Conservation (phyloP, 2,797 vertebrate species). For the Mormyrus hasselquistii region DNA sequence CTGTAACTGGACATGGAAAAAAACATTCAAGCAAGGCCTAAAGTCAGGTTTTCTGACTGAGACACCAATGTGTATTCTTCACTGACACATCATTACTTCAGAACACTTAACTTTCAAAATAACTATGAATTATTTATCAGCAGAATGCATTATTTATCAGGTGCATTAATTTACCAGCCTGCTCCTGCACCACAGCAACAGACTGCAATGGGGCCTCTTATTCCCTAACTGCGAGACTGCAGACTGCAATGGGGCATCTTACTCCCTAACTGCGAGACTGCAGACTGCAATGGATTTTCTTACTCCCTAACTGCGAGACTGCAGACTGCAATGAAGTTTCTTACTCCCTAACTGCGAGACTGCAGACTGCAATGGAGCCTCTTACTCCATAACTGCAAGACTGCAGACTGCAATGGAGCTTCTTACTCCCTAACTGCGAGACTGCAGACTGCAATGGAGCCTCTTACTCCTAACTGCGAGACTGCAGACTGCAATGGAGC, state of each 20-base stretch:
- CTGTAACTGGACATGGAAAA: not conserved
- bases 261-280: not conserved
- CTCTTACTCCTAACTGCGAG: not conserved
- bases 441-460: not conserved
- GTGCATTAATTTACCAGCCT: conserved; percentile 7
- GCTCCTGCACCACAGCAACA: not conserved
- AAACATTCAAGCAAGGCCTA: not conserved
- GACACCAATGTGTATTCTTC: not conserved
- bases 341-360: not conserved
- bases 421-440: not conserved
- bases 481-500: not conserved
- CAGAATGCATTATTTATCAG: conserved; percentile 3
- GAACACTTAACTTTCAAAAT: conserved; percentile 17
- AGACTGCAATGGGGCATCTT: too few species aligned
- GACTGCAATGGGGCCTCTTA: not conserved
- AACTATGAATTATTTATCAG: conserved; percentile 10
- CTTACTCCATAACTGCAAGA: not conserved
- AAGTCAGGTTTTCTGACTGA: not conserved
- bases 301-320: not conserved
- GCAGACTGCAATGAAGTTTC: not conserved
- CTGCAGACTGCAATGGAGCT: not conserved
- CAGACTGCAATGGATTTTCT: not conserved
- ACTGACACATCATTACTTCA: conserved; percentile 10
- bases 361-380: not conserved
- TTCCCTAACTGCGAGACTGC: not conserved